These are phyloP conservation scores for Rhinoptilus africanus DNA, from an alignment of 2,113 vertebrate species.

Conservation along the genomic window DNA sequence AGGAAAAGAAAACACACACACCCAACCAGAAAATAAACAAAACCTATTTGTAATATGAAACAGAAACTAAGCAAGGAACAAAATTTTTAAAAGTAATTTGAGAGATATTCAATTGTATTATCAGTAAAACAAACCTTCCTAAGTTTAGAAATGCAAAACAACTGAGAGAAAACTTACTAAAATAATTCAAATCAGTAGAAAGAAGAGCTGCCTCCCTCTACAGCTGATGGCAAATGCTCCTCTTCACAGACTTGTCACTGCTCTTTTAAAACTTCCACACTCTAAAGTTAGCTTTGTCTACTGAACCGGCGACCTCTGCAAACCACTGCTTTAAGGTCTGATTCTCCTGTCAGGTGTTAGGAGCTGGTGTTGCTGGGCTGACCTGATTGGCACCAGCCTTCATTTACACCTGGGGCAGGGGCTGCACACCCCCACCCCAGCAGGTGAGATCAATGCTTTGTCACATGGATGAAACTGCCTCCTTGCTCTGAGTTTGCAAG, in stretches of 20 bases:
- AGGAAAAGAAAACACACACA: neutral
- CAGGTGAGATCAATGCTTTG: neutral
- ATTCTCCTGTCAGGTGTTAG: neutral
- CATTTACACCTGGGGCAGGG: neutral
- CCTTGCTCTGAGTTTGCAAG: neutral
- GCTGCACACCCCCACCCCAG: neutral
- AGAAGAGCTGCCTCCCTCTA: neutral
- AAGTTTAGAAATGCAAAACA: neutral
- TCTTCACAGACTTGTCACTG: neutral
- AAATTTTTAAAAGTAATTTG: neutral
- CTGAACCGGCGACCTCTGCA: fast-evolving
- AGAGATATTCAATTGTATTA: neutral
- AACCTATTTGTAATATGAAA: neutral
- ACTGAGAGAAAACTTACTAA: neutral
- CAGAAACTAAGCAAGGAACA: neutral
- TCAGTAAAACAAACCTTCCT: neutral
- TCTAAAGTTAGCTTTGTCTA: neutral
- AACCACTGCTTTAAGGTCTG: neutral
- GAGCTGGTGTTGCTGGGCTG: neutral
- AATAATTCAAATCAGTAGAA: neutral
- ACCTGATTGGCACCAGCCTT: neutral
- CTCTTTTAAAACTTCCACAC: neutral
- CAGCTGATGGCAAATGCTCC: neutral
- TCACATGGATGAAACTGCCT: neutral
- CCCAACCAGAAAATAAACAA: neutral